Evolutionary conservation across 2,797 vertebrate species (phyloP).

Genomic region (Gymnopithys bicolor): DNA sequence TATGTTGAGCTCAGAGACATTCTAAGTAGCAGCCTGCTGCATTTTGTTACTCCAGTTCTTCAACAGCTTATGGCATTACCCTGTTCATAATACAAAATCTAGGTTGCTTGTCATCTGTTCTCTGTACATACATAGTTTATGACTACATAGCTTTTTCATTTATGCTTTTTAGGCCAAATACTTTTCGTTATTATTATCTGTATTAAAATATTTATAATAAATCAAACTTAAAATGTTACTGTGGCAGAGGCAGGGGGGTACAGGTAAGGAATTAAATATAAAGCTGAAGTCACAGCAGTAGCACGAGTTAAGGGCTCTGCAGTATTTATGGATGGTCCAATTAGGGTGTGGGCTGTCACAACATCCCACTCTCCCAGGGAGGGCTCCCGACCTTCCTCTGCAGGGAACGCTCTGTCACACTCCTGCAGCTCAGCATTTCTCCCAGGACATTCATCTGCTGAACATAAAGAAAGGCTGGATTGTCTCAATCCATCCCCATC

Average conservation of each 20-base stretch:
- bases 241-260: slow-evolving; percentile 38
- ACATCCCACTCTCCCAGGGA: slow-evolving; percentile 16
- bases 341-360: slow-evolving; percentile 30
- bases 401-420: neutral
- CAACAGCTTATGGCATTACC: slow-evolving; percentile 59
- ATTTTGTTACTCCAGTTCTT: slow-evolving; percentile 55
- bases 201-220: slow-evolving; percentile 78
- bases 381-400: neutral
- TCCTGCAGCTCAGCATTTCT: slow-evolving; percentile 6
- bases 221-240: slow-evolving; percentile 71
- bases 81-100: slow-evolving; percentile 43
- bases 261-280: slow-evolving; percentile 59
- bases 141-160: slow-evolving; percentile 70
- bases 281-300: slow-evolving; percentile 41
- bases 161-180: slow-evolving; percentile 73
- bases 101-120: slow-evolving; percentile 52
- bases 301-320: slow-evolving; percentile 1
- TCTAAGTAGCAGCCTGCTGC: slow-evolving; percentile 52
- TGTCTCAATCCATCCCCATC: neutral
- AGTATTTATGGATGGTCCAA: slow-evolving; percentile 21
- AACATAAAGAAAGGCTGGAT: neutral
- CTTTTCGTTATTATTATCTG: slow-evolving; percentile 74
- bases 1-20: slow-evolving; percentile 47
- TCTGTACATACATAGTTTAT: slow-evolving; percentile 64
- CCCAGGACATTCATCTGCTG: neutral